Base-by-base conservation (phyloP, 2,888 invertebrate species). In the Diplolepis rosae region DNA sequence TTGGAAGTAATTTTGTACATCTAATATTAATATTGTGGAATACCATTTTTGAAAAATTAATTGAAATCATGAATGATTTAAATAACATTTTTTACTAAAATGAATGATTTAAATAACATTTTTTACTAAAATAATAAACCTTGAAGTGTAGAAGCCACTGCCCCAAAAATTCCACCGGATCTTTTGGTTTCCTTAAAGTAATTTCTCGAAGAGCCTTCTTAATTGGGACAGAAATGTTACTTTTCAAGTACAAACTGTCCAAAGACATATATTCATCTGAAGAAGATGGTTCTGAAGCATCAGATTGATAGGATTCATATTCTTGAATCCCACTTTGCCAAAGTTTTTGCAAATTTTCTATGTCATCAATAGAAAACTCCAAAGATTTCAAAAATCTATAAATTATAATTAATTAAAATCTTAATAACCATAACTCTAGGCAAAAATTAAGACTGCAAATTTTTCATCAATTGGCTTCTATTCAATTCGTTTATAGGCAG, bases 101-200 rank as follows among this genome's bases (percentile, higher is more conserved):
- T n/a, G n/a, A n/a, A n/a, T n/a, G n/a, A n/a, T n/a, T n/a, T n/a
- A n/a, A n/a, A 42, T 42, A 0, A n/a, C n/a, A n/a, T 1, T n/a
- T 42, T 42, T 42, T 5, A n/a, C 4, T n/a, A 7, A 45, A 45
- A 45, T 6, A 18, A 13, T 42, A 22, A 24, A 85, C 85, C 77
- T 78, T 82, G 30, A 79, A 84, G 77, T 85, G 77, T 5, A 85
- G 72, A 42, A 87, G 78, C 84, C 85, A 86, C n/a, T 85, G 79
- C 4, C 79, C 86, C 28, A 87, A 80, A 77, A 84, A 87, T 45
- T 85, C 85, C 11, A 87, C 75, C 0, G 87, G 86, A 71, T 86
- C 83, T 35, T 67, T 66, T 3, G 87, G 87, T 54, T 82, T 82
- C 51, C 76, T 83, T 1, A 73, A 48, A 4, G 79, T 68, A 6